Base-by-base conservation (phyloP, 2,888 invertebrate genomes). In the Limulus polyphemus region DNA sequence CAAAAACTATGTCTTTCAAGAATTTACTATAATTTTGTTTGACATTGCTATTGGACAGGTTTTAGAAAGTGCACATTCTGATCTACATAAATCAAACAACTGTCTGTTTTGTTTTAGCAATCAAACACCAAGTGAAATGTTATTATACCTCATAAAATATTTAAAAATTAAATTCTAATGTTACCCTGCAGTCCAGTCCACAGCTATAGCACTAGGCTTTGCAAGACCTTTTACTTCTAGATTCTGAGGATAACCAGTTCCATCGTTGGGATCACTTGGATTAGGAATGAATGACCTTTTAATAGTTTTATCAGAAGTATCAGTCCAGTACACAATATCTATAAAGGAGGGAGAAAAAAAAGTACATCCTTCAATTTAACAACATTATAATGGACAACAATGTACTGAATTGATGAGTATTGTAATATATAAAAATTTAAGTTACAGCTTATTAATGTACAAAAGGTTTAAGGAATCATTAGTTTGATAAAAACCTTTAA, bases 261-360 rank as follows among this genome's bases (percentile, higher is more conserved):
- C 60, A 50, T 68, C 67, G 49, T 57, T 61, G 11, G 56, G 54
- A 88, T 90, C 55, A 62, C 67, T 60, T 46, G 69, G 62, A 48
- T 73, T 68, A 1, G 93, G 83, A 84, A 95, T 88, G 75, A 87
- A 90, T 0, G 94, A 92, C 0, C 97, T 82, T 75, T 91, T 91
- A 69, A 97, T 91, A 1, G 88, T 88, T 74, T 88, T 87, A 65
- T 90, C 88, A 72, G 88, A 87, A 68, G 88, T 88, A 75, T 98
- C 97, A 0, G 93, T 90, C 95, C 98, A 99, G 80, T 91, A 98
- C 61, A 98, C 80, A 74, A 92, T 88, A 74, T 91, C 88, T 32
- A 81, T 79, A 60, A 32, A 32, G 32, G 32, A 2, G 32, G 1
- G 3, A 32, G 32, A 7, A 1, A 32, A 32, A 32, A 32, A 32